Evolutionary conservation across 2,888 invertebrate genomes (phyloP).

Genomic region (Sussaba pulchella): DNA sequence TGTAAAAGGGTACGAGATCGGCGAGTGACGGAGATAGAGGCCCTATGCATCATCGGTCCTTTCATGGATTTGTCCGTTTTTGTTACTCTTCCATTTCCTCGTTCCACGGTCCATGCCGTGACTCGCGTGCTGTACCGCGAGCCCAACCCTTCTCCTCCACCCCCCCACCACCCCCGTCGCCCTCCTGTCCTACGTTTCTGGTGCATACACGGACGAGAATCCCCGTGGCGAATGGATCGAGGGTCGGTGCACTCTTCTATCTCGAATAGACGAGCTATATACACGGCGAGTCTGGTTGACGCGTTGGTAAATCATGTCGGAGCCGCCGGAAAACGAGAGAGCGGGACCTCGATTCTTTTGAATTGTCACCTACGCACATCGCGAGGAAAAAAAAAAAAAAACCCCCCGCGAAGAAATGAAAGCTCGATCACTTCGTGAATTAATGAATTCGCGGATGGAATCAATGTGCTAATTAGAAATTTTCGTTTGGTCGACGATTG

Average conservation of each 20-base stretch:
- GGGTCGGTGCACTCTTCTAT: constrained; percentile 47
- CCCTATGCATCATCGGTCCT: constrained; percentile 48
- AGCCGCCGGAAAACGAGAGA: not conserved
- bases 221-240: constrained; percentile 37
- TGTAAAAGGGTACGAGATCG: not conserved
- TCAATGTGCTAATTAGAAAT: constrained; percentile 24
- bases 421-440: constrained; percentile 26
- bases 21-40: constrained; percentile 33
- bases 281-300: constrained; percentile 30
- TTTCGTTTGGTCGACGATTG: constrained; percentile 18
- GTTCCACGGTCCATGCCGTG: not conserved
- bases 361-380: constrained; percentile 19
- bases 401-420: not conserved
- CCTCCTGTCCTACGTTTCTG: no score
- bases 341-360: constrained; percentile 25
- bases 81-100: constrained; percentile 34
- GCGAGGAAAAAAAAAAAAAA: constrained; percentile 18
- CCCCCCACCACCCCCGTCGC: no score
- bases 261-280: constrained; percentile 25
- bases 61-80: constrained; percentile 53
- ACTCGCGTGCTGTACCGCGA: not conserved
- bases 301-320: constrained; percentile 31
- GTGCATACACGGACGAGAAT: constrained; percentile 17
- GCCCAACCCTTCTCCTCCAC: not conserved
- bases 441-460: constrained; percentile 29